phyloP scores from a whole-genome alignment of 1,140 invertebrate species.

The Formica exsecta region DNA sequence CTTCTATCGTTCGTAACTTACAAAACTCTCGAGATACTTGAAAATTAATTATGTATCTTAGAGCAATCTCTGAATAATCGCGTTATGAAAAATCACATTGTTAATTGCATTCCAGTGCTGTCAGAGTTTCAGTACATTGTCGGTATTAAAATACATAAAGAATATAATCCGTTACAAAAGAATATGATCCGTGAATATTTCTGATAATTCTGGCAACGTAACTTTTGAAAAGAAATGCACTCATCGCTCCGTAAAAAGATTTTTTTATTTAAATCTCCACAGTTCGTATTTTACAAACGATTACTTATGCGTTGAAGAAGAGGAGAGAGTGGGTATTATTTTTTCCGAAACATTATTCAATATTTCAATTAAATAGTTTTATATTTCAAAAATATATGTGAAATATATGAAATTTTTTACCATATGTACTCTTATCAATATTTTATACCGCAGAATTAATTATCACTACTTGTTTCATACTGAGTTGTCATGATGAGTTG shows the following conservation, averaged over 20 bases:
- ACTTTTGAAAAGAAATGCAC: background rate
- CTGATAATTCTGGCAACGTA: conserved; percentile 1
- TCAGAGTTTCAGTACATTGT: background rate
- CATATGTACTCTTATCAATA: background rate
- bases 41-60: background rate
- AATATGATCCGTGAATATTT: background rate
- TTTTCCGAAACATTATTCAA: background rate
- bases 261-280: background rate
- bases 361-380: background rate
- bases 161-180: no score
- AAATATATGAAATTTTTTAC: background rate
- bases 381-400: background rate
- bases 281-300: no score
- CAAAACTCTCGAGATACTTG: background rate
- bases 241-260: background rate
- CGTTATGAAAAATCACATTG: background rate
- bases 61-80: background rate
- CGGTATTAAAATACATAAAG: background rate
- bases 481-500: background rate
- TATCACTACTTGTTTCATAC: background rate
- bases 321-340: no score
- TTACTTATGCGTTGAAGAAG: background rate
- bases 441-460: background rate
- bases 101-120: background rate
- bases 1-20: background rate